phyloP scores from a whole-genome alignment of 23 tunicate genomes.

The Trididemnum nubilum region DNA sequence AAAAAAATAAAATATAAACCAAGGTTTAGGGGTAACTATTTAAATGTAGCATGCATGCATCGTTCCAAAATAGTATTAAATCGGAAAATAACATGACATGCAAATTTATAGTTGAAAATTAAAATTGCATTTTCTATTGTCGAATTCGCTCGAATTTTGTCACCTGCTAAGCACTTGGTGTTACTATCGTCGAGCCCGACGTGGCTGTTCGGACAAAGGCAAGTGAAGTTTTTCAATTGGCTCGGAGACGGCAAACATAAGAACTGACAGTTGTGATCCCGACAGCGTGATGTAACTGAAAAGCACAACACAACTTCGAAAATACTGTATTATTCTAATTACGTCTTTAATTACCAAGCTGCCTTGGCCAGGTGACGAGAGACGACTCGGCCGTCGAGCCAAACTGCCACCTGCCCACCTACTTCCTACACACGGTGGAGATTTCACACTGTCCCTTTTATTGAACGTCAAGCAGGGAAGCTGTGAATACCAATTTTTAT shows the following conservation, averaged over 20 bases:
- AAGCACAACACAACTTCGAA: not conserved
- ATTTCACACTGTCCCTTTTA: no score
- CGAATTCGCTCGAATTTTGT: no score
- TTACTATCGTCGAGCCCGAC: not conserved
- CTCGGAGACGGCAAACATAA: constrained; percentile 30
- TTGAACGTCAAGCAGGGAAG: no score
- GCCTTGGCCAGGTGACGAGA: no score
- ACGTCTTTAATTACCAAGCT: no score
- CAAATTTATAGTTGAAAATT: not conserved
- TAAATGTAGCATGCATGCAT: not conserved
- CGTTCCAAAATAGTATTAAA: not conserved
- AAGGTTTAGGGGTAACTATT: not conserved
- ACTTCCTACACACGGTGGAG: no score
- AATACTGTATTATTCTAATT: no score
- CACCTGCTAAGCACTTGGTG: not conserved
- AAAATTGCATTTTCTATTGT: no score
- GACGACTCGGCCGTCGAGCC: no score
- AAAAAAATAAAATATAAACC: no score
- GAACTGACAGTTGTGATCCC: constrained; percentile 16
- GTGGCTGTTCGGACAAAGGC: constrained; percentile 60
- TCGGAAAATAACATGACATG: not conserved
- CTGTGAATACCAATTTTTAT: no score
- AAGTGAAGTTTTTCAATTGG: not conserved
- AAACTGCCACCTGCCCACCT: no score
- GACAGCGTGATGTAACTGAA: constrained; percentile 15